These are phyloP conservation scores for Steinernema hermaphroditum DNA, from an alignment of 2,888 invertebrate species.

Conservation along the genomic window DNA sequence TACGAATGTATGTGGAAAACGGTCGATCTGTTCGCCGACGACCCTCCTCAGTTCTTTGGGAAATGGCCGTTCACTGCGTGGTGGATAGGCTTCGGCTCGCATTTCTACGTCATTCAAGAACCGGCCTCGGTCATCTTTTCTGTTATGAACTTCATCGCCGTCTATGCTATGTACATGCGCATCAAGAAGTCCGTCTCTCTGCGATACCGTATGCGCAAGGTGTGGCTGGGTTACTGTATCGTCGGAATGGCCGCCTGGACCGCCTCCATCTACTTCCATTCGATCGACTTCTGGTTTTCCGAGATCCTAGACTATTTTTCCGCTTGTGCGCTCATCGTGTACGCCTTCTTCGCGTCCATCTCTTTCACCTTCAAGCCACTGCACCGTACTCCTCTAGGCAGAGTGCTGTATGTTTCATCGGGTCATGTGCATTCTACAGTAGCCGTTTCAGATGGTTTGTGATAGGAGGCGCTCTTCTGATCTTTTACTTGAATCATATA, in stretches of 20 bases:
- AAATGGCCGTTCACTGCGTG: conserved; percentile 61
- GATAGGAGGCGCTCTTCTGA: not conserved
- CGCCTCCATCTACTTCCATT: conserved; percentile 56
- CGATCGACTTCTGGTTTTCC: conserved; percentile 54
- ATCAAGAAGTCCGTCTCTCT: conserved; percentile 34
- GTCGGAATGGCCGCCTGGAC: conserved; percentile 52
- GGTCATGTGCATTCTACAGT: not conserved
- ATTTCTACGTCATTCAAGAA: conserved; percentile 48
- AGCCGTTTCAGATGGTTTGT: conserved; percentile 29
- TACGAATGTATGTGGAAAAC: conserved; percentile 59
- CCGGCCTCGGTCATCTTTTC: conserved; percentile 60
- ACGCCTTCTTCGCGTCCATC: conserved; percentile 47
- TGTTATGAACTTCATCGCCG: conserved; percentile 48
- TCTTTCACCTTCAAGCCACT: conserved; percentile 38
- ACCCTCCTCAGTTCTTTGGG: conserved; percentile 56
- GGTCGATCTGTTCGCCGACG: conserved; percentile 43
- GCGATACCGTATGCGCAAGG: conserved; percentile 29
- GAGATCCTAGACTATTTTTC: conserved; percentile 60
- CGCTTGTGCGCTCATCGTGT: conserved; percentile 46
- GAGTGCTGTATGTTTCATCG: not conserved
- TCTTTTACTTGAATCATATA: conserved; percentile 25
- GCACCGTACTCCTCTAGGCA: conserved; percentile 7
- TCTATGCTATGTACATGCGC: conserved; percentile 41
- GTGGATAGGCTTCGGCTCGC: conserved; percentile 39
- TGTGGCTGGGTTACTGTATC: conserved; percentile 50